Conservation (phyloP, 1,140 invertebrate species). For the Aradophagus sp. region DNA sequence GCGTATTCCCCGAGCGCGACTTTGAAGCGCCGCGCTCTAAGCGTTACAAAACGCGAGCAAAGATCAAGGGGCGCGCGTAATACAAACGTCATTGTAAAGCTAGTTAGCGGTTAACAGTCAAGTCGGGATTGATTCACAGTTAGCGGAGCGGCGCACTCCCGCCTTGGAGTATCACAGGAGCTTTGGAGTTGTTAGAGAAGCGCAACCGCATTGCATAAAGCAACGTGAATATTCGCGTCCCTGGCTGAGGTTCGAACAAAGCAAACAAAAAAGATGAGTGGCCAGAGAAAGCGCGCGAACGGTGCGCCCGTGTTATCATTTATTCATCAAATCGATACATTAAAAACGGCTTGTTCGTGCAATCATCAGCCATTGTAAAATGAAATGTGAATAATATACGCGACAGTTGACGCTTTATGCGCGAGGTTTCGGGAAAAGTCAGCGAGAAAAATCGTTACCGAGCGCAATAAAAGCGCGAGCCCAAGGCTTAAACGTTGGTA, state of each 20-base stretch:
- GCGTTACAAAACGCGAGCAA: slow-evolving; percentile 33
- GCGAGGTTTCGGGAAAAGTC: not conserved
- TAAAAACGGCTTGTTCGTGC: slow-evolving; percentile 7
- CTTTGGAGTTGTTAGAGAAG: slow-evolving; percentile 47
- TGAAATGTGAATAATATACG: slow-evolving; percentile 9
- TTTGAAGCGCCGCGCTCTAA: slow-evolving; percentile 13
- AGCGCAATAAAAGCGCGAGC: slow-evolving; percentile 20
- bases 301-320: slow-evolving; percentile 11
- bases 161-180: slow-evolving; percentile 51
- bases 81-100: slow-evolving; percentile 56
- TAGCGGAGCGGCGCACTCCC: slow-evolving; percentile 51
- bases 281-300: slow-evolving; percentile 4
- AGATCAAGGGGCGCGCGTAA: slow-evolving; percentile 49
- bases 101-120: slow-evolving; percentile 62
- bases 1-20: too few relatives aligned
- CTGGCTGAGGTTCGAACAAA: slow-evolving; percentile 19
- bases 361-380: slow-evolving; percentile 15
- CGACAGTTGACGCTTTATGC: slow-evolving; percentile 3
- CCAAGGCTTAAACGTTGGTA: too few relatives aligned
- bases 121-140: slow-evolving; percentile 64
- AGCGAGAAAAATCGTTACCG: slow-evolving; percentile 20
- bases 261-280: slow-evolving; percentile 23
- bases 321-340: slow-evolving; percentile 29
- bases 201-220: slow-evolving; percentile 38
- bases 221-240: slow-evolving; percentile 19